phyloP scores from a whole-genome alignment of 2,113 vertebrate genomes.

The Cottus gobio region DNA sequence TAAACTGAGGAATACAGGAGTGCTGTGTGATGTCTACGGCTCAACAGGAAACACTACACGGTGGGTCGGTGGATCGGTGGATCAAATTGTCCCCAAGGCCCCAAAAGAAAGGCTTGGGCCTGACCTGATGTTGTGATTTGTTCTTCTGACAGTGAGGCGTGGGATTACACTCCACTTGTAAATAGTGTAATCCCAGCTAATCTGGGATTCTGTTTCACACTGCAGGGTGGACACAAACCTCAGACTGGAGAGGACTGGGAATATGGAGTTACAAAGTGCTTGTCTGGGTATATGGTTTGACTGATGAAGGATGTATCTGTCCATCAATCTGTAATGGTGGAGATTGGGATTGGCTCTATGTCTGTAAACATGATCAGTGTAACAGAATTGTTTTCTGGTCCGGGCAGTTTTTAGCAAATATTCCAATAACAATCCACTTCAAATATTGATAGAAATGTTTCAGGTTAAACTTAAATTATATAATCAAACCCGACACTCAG shows the following conservation, averaged over 20 bases:
- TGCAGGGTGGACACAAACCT: slow-evolving; percentile 26
- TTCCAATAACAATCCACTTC: no score
- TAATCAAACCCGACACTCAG: no score
- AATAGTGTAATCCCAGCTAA: slow-evolving; percentile 75
- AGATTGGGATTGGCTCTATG: no score
- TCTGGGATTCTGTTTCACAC: slow-evolving; percentile 71
- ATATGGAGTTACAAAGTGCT: slow-evolving; percentile 38
- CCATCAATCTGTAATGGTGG: no score
- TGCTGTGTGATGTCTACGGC: background rate
- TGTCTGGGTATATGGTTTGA: background rate
- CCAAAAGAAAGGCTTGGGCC: background rate
- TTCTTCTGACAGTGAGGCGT: slow-evolving; percentile 34
- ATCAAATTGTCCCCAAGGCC: background rate
- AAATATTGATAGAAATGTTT: no score
- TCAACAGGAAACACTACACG: background rate
- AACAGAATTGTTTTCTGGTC: no score
- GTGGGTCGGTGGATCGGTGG: no score
- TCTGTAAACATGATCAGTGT: no score
- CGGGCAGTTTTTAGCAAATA: no score
- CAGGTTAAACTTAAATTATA: no score
- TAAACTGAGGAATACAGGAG: background rate
- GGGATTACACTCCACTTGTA: slow-evolving; percentile 67
- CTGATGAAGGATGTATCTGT: slow-evolving; percentile 83
- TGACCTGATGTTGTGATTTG: slow-evolving; percentile 51
- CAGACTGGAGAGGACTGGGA: slow-evolving; percentile 43